Conservation (phyloP, 2,797 vertebrate genomes). For the Leucoraja ocellata region DNA sequence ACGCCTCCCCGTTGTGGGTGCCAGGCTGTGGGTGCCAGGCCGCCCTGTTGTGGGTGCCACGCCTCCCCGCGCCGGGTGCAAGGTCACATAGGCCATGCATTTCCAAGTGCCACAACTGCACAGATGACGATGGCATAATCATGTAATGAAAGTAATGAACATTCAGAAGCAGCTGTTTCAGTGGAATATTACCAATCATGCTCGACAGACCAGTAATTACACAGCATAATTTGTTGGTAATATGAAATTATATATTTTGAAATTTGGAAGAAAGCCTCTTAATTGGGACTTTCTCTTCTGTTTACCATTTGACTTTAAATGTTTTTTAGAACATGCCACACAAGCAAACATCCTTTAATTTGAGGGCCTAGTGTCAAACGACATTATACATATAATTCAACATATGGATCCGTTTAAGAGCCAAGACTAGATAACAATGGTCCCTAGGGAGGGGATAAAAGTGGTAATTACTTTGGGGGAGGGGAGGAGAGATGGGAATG, state of each 20-base stretch:
- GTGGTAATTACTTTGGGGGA: no score
- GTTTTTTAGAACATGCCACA: not conserved
- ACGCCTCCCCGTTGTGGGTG: no score
- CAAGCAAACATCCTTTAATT: not conserved
- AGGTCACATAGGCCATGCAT: not conserved
- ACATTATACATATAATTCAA: not conserved
- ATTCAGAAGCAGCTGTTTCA: constrained; percentile 4
- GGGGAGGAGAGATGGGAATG: no score
- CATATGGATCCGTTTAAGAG: not conserved
- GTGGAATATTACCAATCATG: not conserved
- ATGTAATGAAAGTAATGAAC: constrained; percentile 1
- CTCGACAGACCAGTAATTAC: not conserved
- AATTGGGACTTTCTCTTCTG: not conserved
- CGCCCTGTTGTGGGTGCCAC: not conserved
- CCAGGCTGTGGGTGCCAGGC: no score
- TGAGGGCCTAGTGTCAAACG: not conserved
- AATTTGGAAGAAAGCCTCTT: not conserved
- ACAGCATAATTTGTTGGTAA: not conserved
- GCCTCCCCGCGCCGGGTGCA: not conserved
- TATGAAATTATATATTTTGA: not conserved
- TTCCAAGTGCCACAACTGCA: not conserved
- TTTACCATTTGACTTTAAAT: not conserved
- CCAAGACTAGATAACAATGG: not conserved
- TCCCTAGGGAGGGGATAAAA: no score
- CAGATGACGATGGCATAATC: not conserved